Conservation (phyloP, 2,797 vertebrate genomes). For the Argentina silus region DNA sequence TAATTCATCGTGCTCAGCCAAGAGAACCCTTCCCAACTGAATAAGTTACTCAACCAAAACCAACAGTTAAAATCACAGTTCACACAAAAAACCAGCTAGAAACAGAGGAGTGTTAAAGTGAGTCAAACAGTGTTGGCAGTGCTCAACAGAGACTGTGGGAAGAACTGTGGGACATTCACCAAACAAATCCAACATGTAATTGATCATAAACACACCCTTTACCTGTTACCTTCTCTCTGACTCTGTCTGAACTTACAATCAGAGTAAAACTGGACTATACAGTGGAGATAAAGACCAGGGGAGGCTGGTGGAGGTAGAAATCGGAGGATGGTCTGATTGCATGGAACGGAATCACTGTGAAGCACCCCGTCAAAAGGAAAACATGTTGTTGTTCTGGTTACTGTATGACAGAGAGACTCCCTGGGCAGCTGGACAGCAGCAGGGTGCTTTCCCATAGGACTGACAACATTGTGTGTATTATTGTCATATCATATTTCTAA, state of each 20-base stretch:
- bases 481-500: not conserved
- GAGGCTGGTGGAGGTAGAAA: too few species aligned
- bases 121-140: not conserved
- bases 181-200: not conserved
- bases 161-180: not conserved
- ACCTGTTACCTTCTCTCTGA: not conserved
- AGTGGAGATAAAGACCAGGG: not conserved
- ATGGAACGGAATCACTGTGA: too few species aligned
- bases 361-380: not conserved
- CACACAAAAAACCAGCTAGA: constrained; percentile 9
- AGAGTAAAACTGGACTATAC: not conserved
- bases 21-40: not conserved
- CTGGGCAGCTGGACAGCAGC: not conserved
- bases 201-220: not conserved
- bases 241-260: not conserved
- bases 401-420: constrained; percentile 20
- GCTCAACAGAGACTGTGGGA: not conserved
- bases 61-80: constrained; percentile 10
- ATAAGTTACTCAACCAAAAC: not conserved
- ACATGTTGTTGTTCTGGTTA: not conserved
- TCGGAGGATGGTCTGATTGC: too few species aligned
- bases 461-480: constrained; percentile 18
- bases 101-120: constrained; percentile 1
- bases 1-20: constrained; percentile 21
- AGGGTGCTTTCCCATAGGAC: constrained; percentile 35